Evolutionary conservation across 2,113 vertebrate genomes (phyloP).

Genomic region (Xenotilapia longispinis): DNA sequence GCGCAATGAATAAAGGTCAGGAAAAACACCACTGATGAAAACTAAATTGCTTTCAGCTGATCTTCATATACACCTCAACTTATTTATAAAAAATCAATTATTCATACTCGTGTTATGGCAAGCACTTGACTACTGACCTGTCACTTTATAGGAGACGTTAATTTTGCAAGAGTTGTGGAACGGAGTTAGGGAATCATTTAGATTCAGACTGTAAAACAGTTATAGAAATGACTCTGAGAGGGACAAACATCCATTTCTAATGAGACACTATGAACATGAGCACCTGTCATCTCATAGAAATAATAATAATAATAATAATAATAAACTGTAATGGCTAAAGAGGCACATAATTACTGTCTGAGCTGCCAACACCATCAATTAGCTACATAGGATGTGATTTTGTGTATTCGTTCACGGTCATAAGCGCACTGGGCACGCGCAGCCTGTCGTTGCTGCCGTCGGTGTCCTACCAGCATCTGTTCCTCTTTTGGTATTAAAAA

Average conservation of each 20-base stretch:
- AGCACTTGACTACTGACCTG: not conserved
- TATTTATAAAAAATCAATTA: not conserved
- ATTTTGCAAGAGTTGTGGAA: not conserved
- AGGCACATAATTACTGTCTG: not conserved
- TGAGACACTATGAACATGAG: not conserved
- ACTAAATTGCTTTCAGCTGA: not conserved
- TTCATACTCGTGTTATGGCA: not conserved
- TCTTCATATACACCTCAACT: not conserved
- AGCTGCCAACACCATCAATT: not conserved
- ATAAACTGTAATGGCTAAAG: not conserved
- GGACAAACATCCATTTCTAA: not conserved
- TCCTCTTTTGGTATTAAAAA: constrained; percentile 32
- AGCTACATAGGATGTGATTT: not conserved
- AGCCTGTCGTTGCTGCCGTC: constrained; percentile 30
- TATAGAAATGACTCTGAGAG: not conserved
- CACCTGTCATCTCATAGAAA: not conserved
- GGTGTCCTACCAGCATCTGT: constrained; percentile 45
- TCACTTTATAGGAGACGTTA: not conserved
- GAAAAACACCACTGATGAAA: not conserved
- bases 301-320: not conserved
- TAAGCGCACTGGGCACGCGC: constrained; percentile 57
- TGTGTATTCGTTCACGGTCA: constrained; percentile 7
- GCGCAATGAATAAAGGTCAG: not conserved
- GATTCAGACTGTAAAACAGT: not conserved
- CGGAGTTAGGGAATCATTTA: not conserved